These are phyloP conservation scores for Cepaea nemoralis DNA, from an alignment of 1,140 invertebrate species.

Conservation along the genomic window DNA sequence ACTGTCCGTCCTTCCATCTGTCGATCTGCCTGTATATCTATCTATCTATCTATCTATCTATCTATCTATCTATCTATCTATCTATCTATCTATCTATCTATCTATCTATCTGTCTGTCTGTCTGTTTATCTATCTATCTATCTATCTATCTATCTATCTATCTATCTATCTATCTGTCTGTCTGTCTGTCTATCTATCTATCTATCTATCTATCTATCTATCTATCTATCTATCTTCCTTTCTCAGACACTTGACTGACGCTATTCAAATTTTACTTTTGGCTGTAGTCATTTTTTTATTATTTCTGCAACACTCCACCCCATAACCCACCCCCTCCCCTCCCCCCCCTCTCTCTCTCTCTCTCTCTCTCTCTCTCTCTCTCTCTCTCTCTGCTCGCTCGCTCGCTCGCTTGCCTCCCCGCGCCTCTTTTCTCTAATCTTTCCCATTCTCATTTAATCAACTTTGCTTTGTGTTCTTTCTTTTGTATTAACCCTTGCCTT, in stretches of 20 bases:
- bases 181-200: neutral
- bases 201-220: neutral
- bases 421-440: too few species aligned
- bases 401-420: too few species aligned
- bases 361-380: too few species aligned
- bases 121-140: conserved; percentile 7
- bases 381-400: too few species aligned
- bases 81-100: neutral
- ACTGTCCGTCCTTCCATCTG: neutral
- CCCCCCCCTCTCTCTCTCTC: too few species aligned
- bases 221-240: neutral
- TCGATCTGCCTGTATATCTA: neutral
- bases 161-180: neutral
- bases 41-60: conserved; percentile 11
- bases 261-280: too few species aligned
- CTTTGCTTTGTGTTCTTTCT: too few species aligned
- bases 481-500: too few species aligned
- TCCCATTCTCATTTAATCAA: too few species aligned
- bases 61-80: conserved; percentile 11
- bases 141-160: conserved; percentile 11
- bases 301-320: too few species aligned
- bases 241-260: neutral
- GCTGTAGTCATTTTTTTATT: too few species aligned
- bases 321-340: too few species aligned
- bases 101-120: conserved; percentile 10